These are phyloP conservation scores for Drosophila ironensis DNA, from an alignment of 1,140 invertebrate genomes.

Conservation along the genomic window DNA sequence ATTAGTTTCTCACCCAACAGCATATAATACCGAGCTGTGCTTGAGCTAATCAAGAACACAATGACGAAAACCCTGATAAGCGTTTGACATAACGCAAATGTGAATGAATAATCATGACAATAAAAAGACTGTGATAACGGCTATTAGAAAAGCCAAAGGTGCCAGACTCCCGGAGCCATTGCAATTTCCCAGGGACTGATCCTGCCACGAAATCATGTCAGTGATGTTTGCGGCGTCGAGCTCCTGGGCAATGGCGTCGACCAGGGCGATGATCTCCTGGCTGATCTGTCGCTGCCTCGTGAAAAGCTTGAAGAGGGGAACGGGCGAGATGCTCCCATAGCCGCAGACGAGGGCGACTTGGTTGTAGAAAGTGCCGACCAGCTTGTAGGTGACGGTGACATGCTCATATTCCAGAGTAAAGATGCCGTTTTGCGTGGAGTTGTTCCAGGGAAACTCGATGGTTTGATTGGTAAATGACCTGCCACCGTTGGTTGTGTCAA, in stretches of 20 bases:
- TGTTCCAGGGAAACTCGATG: constrained; percentile 36
- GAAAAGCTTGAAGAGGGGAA: constrained; percentile 49
- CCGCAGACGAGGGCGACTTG: constrained; percentile 33
- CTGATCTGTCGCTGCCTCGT: constrained; percentile 20
- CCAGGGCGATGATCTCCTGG: neutral
- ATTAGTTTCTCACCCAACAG: neutral
- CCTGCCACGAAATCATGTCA: constrained; percentile 28
- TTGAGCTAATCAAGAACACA: neutral
- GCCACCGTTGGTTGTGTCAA: constrained; percentile 4
- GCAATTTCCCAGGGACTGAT: constrained; percentile 40
- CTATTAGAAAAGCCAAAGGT: neutral
- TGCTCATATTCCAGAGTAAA: constrained; percentile 26
- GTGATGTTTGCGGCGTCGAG: neutral
- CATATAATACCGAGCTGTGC: neutral
- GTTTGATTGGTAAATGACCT: constrained; percentile 7
- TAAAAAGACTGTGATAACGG: neutral
- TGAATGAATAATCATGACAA: neutral
- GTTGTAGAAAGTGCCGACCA: constrained; percentile 17
- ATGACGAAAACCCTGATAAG: constrained; percentile 27
- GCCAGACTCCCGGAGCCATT: constrained; percentile 24
- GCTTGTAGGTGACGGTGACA: constrained; percentile 41
- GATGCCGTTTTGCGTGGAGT: constrained; percentile 13
- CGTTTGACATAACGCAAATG: neutral
- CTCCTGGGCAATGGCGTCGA: neutral
- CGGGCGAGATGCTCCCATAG: constrained; percentile 28